Conservation (phyloP, 1,140 invertebrate genomes). For the Cydia strobilella region DNA sequence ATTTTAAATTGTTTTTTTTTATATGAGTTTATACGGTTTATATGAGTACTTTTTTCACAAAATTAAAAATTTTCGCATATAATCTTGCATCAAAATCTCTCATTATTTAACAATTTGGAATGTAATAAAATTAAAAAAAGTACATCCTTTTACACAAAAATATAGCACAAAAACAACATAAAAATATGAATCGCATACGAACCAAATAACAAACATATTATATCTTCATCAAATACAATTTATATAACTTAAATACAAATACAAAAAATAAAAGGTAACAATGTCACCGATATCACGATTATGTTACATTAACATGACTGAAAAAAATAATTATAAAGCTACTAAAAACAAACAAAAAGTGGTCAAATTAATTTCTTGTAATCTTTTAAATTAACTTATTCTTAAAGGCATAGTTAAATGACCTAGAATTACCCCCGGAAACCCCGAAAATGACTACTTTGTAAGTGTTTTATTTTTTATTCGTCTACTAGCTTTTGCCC, state of each 20-base stretch:
- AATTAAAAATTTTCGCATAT: not conserved
- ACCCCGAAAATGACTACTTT: too few species aligned
- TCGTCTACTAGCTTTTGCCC: too few species aligned
- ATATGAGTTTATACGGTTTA: too few species aligned
- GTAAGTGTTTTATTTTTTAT: too few species aligned
- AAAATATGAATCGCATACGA: conserved; percentile 3
- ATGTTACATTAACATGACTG: not conserved
- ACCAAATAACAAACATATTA: not conserved
- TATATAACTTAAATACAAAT: not conserved
- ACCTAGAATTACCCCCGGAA: too few species aligned
- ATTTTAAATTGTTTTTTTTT: not conserved
- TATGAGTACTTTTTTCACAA: not conserved
- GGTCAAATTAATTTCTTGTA: too few species aligned
- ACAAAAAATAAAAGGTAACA: not conserved
- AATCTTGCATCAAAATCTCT: not conserved
- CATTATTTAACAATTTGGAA: not conserved
- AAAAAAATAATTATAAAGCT: not conserved
- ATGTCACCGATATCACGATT: not conserved
- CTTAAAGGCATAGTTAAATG: too few species aligned
- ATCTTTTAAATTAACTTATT: too few species aligned
- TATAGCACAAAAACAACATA: not conserved
- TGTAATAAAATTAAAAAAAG: not conserved
- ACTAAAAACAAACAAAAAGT: not conserved
- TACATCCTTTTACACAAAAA: not conserved
- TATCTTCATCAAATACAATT: not conserved